phyloP scores from a whole-genome alignment of 1,140 invertebrate genomes.

The Pantala flavescens region DNA sequence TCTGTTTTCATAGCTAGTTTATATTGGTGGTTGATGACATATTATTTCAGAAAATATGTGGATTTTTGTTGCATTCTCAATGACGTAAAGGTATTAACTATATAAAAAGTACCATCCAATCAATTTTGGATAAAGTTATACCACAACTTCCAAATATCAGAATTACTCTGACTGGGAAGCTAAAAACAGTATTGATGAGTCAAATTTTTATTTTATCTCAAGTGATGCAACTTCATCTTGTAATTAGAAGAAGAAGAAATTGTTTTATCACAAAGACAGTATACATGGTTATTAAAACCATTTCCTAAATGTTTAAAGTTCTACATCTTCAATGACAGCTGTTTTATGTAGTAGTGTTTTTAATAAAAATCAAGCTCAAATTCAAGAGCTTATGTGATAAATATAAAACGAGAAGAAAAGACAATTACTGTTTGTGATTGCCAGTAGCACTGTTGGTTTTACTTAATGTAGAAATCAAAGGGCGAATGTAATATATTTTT shows the following conservation, averaged over 20 bases:
- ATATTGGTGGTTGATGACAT: too few species aligned
- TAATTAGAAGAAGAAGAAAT: not conserved
- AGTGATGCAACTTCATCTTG: not conserved
- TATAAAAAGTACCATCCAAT: too few species aligned
- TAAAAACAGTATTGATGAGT: not conserved
- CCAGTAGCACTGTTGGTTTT: not conserved
- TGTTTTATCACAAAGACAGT: not conserved
- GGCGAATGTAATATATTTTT: slow-evolving; percentile 5
- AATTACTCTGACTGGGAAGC: not conserved
- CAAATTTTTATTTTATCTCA: not conserved
- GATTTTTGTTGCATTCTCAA: too few species aligned
- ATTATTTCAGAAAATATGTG: too few species aligned
- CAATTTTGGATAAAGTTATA: too few species aligned
- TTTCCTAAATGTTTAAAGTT: not conserved
- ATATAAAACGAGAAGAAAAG: not conserved
- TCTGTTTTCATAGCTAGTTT: too few species aligned
- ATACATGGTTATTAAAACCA: too few species aligned
- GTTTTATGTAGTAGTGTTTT: not conserved
- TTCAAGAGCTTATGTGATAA: slow-evolving; percentile 1
- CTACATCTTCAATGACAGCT: not conserved
- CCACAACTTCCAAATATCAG: not conserved
- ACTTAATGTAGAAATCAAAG: slow-evolving; percentile 8
- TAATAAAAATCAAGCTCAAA: not conserved
- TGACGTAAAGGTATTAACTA: too few species aligned
- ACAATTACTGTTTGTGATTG: slow-evolving; percentile 1